Conservation (phyloP, 2,797 vertebrate genomes). For the Gallinago solitaria region DNA sequence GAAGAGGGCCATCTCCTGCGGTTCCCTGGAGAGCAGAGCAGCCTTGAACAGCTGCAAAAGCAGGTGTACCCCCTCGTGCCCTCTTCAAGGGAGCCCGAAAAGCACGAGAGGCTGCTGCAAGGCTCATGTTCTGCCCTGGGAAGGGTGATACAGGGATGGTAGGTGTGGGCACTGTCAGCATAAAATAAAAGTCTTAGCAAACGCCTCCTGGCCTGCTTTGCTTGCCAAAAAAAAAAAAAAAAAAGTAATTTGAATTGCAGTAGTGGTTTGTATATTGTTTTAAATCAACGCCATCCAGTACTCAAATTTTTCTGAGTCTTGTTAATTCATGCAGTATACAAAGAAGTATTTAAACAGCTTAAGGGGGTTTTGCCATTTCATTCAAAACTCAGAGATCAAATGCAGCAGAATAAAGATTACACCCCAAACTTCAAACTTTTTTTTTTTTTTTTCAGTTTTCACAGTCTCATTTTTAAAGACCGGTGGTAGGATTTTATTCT, state of each 20-base stretch:
- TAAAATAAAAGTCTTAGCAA: not conserved
- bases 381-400: not conserved
- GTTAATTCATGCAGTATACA: not conserved
- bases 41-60: not conserved
- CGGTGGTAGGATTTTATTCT: not conserved
- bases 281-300: not conserved
- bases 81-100: not conserved
- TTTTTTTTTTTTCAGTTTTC: not conserved
- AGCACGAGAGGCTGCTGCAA: not conserved
- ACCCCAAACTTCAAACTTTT: not conserved
- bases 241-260: not conserved
- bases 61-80: not conserved
- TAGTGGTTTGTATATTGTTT: not conserved
- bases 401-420: not conserved
- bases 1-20: rapidly evolving
- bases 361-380: not conserved
- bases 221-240: not conserved
- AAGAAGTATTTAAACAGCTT: not conserved
- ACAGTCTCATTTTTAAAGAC: not conserved
- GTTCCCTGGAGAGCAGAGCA: not conserved
- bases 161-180: rapidly evolving
- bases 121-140: not conserved
- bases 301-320: not conserved
- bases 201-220: not conserved
- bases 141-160: not conserved